phyloP scores from a whole-genome alignment of 1,140 invertebrate species.

The Aethina tumida region DNA sequence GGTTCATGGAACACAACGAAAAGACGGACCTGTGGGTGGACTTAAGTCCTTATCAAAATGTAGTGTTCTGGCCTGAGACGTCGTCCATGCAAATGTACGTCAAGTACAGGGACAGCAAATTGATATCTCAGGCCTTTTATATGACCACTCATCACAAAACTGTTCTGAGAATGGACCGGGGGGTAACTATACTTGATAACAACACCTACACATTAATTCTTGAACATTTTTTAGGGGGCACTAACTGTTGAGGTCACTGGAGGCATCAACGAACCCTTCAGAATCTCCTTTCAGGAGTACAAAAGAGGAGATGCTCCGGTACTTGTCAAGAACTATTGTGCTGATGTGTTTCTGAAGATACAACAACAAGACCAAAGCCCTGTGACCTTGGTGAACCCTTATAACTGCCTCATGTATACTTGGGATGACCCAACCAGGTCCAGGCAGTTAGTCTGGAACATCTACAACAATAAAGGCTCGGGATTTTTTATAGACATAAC shows the following conservation, averaged over 20 bases:
- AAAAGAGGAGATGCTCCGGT: constrained; percentile 63
- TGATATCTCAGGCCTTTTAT: constrained; percentile 67
- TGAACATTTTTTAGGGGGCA: constrained; percentile 48
- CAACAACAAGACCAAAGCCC: constrained; percentile 62
- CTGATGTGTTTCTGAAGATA: constrained; percentile 71
- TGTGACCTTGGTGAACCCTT: constrained; percentile 65
- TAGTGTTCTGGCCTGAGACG: constrained; percentile 72
- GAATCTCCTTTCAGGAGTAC: constrained; percentile 61
- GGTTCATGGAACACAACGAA: constrained; percentile 81
- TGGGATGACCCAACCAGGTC: constrained; percentile 76
- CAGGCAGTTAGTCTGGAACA: constrained; percentile 67
- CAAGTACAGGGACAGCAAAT: constrained; percentile 64
- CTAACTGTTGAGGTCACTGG: constrained; percentile 63
- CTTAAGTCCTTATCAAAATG: constrained; percentile 54
- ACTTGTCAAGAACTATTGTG: constrained; percentile 69
- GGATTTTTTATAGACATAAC: constrained; percentile 60
- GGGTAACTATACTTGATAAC: constrained; percentile 42
- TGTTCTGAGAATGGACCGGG: constrained; percentile 72
- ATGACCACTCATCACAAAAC: constrained; percentile 59
- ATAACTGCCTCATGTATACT: constrained; percentile 69
- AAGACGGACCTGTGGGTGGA: constrained; percentile 76
- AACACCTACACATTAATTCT: not conserved
- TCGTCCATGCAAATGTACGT: constrained; percentile 71
- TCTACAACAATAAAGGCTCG: constrained; percentile 68
- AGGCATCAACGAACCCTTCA: constrained; percentile 59